These are phyloP conservation scores for Porites evermanni DNA, from an alignment of 92 coral and sea anemone genomes.

Conservation along the genomic window DNA sequence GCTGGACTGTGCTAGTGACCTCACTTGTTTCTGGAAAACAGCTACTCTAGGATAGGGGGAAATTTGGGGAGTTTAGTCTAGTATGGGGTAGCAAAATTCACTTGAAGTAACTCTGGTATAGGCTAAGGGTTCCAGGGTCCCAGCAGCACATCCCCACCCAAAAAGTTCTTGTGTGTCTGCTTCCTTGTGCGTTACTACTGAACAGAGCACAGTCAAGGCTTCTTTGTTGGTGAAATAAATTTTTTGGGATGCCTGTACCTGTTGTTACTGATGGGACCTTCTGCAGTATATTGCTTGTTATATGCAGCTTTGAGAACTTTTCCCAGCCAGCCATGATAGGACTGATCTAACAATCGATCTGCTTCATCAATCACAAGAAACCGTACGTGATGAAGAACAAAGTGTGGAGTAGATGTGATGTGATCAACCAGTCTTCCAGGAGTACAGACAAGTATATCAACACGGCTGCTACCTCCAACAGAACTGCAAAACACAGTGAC, in stretches of 20 bases:
- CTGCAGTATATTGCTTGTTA: constrained; percentile 25
- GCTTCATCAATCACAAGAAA: constrained; percentile 98
- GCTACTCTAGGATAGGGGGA: too few species aligned
- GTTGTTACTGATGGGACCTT: not conserved
- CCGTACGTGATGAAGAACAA: constrained; percentile 84
- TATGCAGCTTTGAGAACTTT: constrained; percentile 78
- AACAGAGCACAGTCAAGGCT: too few species aligned
- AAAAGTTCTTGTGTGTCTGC: too few species aligned
- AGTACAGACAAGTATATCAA: constrained; percentile 88
- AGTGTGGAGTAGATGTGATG: constrained; percentile 82
- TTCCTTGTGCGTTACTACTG: not conserved
- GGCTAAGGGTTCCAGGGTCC: too few species aligned
- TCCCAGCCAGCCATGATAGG: constrained; percentile 93
- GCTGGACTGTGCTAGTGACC: too few species aligned
- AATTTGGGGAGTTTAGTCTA: too few species aligned
- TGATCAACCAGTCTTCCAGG: constrained; percentile 97
- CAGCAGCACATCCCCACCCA: too few species aligned
- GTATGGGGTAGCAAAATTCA: too few species aligned
- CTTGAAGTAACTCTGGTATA: too few species aligned
- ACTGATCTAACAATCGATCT: constrained; percentile 87
- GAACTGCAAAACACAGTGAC: constrained; percentile 41
- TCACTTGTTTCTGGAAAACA: too few species aligned
- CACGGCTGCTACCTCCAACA: constrained; percentile 80
- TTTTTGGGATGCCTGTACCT: not conserved
- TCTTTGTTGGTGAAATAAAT: not conserved